Evolutionary conservation across 2,888 invertebrate genomes (phyloP).

Genomic region (Machimus rusticus): DNA sequence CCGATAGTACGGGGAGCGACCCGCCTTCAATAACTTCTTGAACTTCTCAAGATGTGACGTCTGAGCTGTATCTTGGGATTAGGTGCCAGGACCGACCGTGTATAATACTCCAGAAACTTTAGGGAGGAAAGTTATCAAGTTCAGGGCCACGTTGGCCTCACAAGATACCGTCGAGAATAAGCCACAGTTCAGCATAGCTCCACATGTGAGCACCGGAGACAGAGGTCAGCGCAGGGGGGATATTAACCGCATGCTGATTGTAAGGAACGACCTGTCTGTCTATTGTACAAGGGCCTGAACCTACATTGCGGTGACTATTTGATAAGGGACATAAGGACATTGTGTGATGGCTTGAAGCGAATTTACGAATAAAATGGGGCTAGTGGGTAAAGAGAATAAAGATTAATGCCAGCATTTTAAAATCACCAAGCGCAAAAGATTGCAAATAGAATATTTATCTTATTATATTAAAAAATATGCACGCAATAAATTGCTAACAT

Average conservation of each 20-base stretch:
- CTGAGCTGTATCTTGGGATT: constrained; percentile 6
- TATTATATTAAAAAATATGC: too few species aligned
- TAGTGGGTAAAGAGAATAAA: not conserved
- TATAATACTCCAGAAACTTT: not conserved
- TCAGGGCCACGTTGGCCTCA: not conserved
- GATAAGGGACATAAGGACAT: not conserved
- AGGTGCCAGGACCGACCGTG: not conserved
- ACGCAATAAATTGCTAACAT: too few species aligned
- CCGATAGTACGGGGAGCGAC: not conserved
- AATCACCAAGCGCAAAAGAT: not conserved
- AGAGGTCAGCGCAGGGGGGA: not conserved
- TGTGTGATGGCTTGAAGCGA: not conserved
- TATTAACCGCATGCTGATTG: constrained; percentile 11
- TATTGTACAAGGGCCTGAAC: not conserved
- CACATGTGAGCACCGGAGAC: not conserved
- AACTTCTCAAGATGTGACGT: constrained; percentile 22
- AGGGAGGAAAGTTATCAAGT: not conserved
- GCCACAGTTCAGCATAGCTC: not conserved
- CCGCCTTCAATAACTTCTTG: not conserved
- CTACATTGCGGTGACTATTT: not conserved
- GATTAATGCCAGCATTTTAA: not conserved
- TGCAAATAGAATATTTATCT: too few species aligned
- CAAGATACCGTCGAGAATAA: not conserved
- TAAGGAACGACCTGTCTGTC: not conserved
- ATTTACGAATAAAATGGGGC: not conserved